phyloP scores from a whole-genome alignment of 2,797 vertebrate species.

The Lutjanus campechanus region DNA sequence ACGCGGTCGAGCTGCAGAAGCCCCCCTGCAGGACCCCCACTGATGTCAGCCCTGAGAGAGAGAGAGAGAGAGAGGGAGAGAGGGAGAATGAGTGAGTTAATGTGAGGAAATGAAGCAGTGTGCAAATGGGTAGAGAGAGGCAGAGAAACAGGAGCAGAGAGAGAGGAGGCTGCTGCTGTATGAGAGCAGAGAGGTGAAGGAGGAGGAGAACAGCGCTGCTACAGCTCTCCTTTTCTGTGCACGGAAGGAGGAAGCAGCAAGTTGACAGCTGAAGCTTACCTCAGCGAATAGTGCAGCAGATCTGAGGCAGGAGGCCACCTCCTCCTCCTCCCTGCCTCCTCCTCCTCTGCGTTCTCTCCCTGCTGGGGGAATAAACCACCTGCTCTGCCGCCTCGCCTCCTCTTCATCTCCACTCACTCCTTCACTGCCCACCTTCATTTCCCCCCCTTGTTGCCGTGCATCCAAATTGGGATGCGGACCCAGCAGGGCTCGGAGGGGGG shows the following conservation, averaged over 20 bases:
- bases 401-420: slow-evolving; percentile 35
- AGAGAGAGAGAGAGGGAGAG: slow-evolving; percentile 43
- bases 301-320: slow-evolving; percentile 41
- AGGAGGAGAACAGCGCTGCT: slow-evolving; percentile 49
- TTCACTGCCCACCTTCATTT: slow-evolving; percentile 21
- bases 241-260: slow-evolving; percentile 53
- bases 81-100: slow-evolving; percentile 42
- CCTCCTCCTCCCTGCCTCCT: slow-evolving; percentile 32
- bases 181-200: slow-evolving; percentile 65
- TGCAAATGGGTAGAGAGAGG: slow-evolving; percentile 55
- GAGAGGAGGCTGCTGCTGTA: slow-evolving; percentile 40
- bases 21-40: slow-evolving; percentile 88
- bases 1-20: slow-evolving; percentile 42
- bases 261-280: slow-evolving; percentile 70
- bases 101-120: slow-evolving; percentile 61
- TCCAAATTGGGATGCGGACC: slow-evolving; percentile 85
- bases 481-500: slow-evolving; percentile 91
- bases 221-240: slow-evolving; percentile 34
- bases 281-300: slow-evolving; percentile 63
- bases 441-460: slow-evolving; percentile 24
- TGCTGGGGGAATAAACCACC: slow-evolving; percentile 58
- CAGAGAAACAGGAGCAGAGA: slow-evolving; percentile 34
- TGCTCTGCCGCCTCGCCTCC: slow-evolving; percentile 39
- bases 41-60: slow-evolving; percentile 85
- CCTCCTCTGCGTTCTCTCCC: slow-evolving; percentile 23